Conservation (phyloP, 1,140 invertebrate genomes). For the Sycophaga agraensis region DNA sequence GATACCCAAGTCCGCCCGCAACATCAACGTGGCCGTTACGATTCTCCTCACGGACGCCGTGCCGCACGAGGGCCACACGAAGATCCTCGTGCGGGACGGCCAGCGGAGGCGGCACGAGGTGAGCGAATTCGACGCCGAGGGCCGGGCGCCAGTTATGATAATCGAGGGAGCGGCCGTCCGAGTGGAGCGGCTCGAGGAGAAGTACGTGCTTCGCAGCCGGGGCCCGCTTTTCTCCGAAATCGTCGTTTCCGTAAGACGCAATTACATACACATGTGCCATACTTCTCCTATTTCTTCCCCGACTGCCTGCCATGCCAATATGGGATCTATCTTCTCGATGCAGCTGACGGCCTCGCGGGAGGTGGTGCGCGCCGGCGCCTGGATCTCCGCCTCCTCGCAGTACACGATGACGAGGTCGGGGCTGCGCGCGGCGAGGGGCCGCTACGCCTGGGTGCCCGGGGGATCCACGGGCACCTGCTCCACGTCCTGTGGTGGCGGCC, state of each 20-base stretch:
- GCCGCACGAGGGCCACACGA: slow-evolving; percentile 34
- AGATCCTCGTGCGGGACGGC: slow-evolving; percentile 45
- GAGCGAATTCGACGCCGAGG: slow-evolving; percentile 37
- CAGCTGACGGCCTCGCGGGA: slow-evolving; percentile 36
- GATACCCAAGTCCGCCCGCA: slow-evolving; percentile 50
- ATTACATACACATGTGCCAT: too few relatives aligned
- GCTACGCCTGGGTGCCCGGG: slow-evolving; percentile 60
- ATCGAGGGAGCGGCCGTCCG: slow-evolving; percentile 61
- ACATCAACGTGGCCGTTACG: slow-evolving; percentile 50
- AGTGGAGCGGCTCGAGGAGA: slow-evolving; percentile 54
- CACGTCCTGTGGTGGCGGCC: slow-evolving; percentile 60
- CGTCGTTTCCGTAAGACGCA: slow-evolving; percentile 60
- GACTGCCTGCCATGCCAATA: too few relatives aligned
- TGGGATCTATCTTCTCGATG: background rate
- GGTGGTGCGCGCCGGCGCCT: slow-evolving; percentile 37
- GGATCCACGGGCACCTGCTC: slow-evolving; percentile 62
- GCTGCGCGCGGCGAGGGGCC: slow-evolving; percentile 42
- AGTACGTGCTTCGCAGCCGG: slow-evolving; percentile 57
- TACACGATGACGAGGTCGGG: slow-evolving; percentile 45
- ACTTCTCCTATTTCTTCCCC: background rate
- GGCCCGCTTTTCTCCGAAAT: slow-evolving; percentile 64
- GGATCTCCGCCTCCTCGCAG: slow-evolving; percentile 41
- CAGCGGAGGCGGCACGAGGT: slow-evolving; percentile 43
- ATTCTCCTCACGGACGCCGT: slow-evolving; percentile 33
- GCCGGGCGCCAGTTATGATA: slow-evolving; percentile 41